A percentile compares a stretch with the other conserved stretches of the same genome.
Evolutionary conservation across 2,888 invertebrate genomes (phyloP).

Genomic region (Lepidonotus clava): DNA sequence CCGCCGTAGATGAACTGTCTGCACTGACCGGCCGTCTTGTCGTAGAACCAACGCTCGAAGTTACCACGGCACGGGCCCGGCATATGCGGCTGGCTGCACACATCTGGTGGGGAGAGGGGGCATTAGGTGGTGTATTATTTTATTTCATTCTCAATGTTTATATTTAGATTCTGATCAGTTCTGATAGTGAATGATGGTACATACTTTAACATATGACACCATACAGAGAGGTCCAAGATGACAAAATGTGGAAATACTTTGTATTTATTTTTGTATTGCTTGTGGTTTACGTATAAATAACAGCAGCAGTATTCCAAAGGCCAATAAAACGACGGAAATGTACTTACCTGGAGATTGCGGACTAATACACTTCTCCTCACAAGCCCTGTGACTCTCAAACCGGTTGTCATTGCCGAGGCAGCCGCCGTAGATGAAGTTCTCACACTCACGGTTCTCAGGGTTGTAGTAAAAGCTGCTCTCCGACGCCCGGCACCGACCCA

Average conservation of each 20-base stretch:
- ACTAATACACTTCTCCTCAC: constrained; percentile 65
- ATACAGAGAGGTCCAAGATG: no score
- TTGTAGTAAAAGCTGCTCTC: constrained; percentile 89
- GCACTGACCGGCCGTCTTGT: constrained; percentile 61
- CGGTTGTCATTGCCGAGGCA: constrained; percentile 90
- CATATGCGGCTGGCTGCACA: constrained; percentile 69
- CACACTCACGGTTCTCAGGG: constrained; percentile 84
- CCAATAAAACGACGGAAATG: not conserved
- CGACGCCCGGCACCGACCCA: constrained; percentile 70
- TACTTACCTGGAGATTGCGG: constrained; percentile 61
- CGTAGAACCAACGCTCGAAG: constrained; percentile 65
- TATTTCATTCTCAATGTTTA: no score
- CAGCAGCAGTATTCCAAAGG: not conserved
- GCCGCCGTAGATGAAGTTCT: constrained; percentile 91
- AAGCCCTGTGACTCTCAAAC: constrained; percentile 69
- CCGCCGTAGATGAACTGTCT: constrained; percentile 64
- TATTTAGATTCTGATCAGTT: no score
- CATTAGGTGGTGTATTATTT: no score
- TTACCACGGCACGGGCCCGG: constrained; percentile 67
- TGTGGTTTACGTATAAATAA: not conserved
- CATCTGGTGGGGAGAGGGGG: constrained; percentile 58
- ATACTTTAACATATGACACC: no score
- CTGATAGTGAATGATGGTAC: no score
- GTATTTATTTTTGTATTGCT: no score
- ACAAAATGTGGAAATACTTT: no score